These are phyloP conservation scores for Pelobates fuscus DNA, from an alignment of 2,113 vertebrate genomes.

Conservation along the genomic window DNA sequence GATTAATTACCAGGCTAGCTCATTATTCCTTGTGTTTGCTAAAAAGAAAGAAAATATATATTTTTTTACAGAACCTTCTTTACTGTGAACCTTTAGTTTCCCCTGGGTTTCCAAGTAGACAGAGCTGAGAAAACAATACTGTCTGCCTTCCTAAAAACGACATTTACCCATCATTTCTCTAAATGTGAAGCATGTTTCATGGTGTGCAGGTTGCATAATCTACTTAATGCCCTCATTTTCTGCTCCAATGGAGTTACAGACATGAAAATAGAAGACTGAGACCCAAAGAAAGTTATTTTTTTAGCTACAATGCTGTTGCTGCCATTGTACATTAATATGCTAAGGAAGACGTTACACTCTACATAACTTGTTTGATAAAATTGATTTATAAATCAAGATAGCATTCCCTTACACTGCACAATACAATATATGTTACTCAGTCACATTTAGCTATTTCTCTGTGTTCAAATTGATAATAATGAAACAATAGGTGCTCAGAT, in stretches of 20 bases:
- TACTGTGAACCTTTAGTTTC: conserved; percentile 60
- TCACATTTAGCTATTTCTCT: conserved; percentile 26
- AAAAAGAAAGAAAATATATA: conserved; percentile 73
- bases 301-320: conserved; percentile 31
- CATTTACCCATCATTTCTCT: conserved; percentile 58
- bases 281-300: conserved; percentile 35
- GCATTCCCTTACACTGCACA: conserved; percentile 9
- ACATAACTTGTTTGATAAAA: conserved; percentile 24
- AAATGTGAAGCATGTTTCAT: conserved; percentile 47
- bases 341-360: conserved; percentile 12
- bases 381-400: background rate
- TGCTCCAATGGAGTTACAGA: conserved; percentile 41
- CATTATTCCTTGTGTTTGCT: conserved; percentile 37
- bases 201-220: conserved; percentile 46
- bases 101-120: conserved; percentile 60
- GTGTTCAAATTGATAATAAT: conserved; percentile 20
- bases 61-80: conserved; percentile 68
- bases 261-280: conserved; percentile 21
- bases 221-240: conserved; percentile 49
- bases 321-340: conserved; percentile 25
- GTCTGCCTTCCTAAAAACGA: conserved; percentile 54
- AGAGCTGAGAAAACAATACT: conserved; percentile 56
- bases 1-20: too few relatives aligned
- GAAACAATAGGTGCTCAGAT: conserved; percentile 29
- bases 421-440: conserved; percentile 4